phyloP scores from a whole-genome alignment of 2,113 vertebrate species.

The Hypocryptadius cinnamomeus region DNA sequence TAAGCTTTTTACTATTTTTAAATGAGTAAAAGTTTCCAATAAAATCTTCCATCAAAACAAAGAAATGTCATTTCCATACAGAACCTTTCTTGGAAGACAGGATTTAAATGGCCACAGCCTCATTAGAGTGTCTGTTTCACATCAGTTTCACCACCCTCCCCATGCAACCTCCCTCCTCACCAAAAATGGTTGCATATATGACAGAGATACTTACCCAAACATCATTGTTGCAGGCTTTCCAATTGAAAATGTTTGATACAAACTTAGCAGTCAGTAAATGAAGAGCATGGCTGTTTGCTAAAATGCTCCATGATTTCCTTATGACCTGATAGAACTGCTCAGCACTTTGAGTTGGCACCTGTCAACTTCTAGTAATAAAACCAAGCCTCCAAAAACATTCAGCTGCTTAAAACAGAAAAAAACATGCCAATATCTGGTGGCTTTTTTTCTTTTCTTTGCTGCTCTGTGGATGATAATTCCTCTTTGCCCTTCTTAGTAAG shows the following conservation, averaged over 20 bases:
- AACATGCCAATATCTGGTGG: neutral
- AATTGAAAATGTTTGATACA: neutral
- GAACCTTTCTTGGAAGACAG: neutral
- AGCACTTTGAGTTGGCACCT: neutral
- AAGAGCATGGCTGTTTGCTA: neutral
- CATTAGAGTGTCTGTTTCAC: neutral
- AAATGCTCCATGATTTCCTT: neutral
- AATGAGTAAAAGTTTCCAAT: neutral
- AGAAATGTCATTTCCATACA: neutral
- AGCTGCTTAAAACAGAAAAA: neutral
- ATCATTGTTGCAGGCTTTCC: neutral
- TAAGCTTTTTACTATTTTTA: neutral
- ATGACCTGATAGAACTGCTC: neutral
- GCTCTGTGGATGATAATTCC: neutral
- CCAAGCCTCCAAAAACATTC: neutral
- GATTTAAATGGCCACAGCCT: neutral
- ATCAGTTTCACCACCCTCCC: neutral
- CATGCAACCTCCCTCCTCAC: neutral
- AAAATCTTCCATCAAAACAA: neutral
- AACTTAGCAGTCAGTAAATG: neutral
- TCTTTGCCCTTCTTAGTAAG: neutral
- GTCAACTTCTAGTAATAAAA: neutral
- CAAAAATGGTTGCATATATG: neutral
- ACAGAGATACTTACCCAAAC: neutral
- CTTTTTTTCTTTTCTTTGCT: neutral